Evolutionary conservation across 2,113 vertebrate species (phyloP).

Genomic region (Formicarius rufipectus): DNA sequence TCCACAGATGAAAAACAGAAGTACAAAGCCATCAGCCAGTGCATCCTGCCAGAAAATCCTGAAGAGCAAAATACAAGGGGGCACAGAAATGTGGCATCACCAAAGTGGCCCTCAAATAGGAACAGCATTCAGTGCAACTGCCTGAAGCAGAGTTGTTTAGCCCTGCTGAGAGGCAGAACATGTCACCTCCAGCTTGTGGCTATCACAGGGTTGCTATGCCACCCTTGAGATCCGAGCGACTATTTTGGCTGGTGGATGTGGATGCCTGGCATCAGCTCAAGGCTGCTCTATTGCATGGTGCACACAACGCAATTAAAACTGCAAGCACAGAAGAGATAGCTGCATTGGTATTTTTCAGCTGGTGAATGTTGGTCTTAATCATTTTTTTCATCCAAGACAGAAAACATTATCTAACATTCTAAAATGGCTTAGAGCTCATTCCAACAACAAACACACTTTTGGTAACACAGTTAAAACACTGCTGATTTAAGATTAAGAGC

Average conservation of each 20-base stretch:
- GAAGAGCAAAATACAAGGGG: neutral
- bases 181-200: neutral
- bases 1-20: neutral
- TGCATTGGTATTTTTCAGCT: neutral
- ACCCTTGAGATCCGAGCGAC: neutral
- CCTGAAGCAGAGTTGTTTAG: neutral
- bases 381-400: neutral
- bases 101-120: neutral
- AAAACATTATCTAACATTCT: neutral
- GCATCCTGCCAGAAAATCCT: neutral
- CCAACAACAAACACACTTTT: neutral
- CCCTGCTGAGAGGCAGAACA: neutral
- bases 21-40: neutral
- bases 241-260: neutral
- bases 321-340: neutral
- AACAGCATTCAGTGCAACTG: neutral
- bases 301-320: neutral
- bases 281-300: neutral
- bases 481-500: neutral
- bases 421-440: neutral
- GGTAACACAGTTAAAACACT: neutral
- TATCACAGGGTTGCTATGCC: neutral
- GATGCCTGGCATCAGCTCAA: neutral
- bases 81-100: neutral
- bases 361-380: neutral